Evolutionary conservation across 2,113 vertebrate genomes (phyloP), one percentile per base, ranked within the genome.

Genomic region (Pithys albifrons): DNA sequence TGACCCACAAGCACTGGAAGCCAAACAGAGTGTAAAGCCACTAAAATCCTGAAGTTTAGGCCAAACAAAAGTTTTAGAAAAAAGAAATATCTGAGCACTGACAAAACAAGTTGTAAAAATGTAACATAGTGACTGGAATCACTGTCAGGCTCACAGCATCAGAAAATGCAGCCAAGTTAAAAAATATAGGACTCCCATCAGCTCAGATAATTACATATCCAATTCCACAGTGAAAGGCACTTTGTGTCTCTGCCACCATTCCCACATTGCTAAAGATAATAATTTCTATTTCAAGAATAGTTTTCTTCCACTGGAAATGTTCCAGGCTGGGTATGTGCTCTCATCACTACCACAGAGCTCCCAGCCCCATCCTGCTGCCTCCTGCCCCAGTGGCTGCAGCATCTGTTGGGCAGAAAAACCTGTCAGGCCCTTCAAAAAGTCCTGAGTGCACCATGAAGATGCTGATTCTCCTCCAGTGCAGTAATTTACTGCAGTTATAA

Each of bases 201-300:
- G 54, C 52, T 89, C 27, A 6, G 87, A 27, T 95, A 96, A 95
- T 93, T 89, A 89, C 80, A 69, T 8, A 51, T 14, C 64, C 41
- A 22, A 20, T 45, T 49, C 77, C 55, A 55, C 62, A 54, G 49
- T 17, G 3, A 79, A 92, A 95, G 74, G 58, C 74, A 70, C 73
- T 93, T 81, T 71, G 73, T 69, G 87, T 37, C 19, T 91, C 94
- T 95, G 91, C 85, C 81, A 79, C 71, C 77, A 62, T 82, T 37
- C 93, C 70, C 71, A 54, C 64, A 29, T 13, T 43, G 71, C 74
- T 76, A 79, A 79, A 88, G 89, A 67, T 24, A 91, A 79, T 75
- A 85, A 74, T 73, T 96, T 85, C 89, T 96, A 83, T 96, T 96
- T 91, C 87, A 94, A 95, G 93, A 75, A 58, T 35, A 4, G 73